Evolutionary conservation across 2,888 invertebrate species (phyloP).

Genomic region (Tipula lateralis): DNA sequence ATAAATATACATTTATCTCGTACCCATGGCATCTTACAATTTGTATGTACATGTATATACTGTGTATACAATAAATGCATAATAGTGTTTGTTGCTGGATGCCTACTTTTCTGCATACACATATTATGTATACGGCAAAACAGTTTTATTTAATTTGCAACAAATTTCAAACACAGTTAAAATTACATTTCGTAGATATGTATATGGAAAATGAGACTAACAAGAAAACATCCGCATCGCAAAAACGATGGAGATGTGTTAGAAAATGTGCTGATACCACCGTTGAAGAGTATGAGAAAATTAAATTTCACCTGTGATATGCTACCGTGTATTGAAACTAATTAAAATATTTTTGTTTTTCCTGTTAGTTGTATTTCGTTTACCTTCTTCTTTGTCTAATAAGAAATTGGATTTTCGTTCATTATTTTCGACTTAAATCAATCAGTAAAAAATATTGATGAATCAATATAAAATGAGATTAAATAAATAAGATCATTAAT

Average conservation of each 20-base stretch:
- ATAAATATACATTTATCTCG: neutral
- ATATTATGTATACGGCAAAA: neutral
- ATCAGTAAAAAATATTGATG: neutral
- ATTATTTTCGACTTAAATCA: neutral
- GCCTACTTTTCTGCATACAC: neutral
- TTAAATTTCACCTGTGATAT: neutral
- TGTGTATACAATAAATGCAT: neutral
- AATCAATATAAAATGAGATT: neutral
- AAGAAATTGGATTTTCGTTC: neutral
- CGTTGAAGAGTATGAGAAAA: neutral
- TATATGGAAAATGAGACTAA: neutral
- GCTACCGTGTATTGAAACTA: neutral
- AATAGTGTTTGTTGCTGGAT: neutral
- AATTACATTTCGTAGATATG: neutral
- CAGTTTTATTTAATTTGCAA: neutral
- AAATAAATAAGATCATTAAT: neutral
- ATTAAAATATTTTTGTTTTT: neutral
- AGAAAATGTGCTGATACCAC: neutral
- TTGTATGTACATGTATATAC: too few relatives aligned
- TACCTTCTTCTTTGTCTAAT: neutral
- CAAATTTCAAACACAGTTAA: neutral
- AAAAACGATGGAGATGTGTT: neutral
- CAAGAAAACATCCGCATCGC: neutral
- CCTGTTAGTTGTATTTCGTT: neutral
- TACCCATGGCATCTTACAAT: neutral